phyloP scores from a whole-genome alignment of 2,888 invertebrate species.

The Andrena dorsata region DNA sequence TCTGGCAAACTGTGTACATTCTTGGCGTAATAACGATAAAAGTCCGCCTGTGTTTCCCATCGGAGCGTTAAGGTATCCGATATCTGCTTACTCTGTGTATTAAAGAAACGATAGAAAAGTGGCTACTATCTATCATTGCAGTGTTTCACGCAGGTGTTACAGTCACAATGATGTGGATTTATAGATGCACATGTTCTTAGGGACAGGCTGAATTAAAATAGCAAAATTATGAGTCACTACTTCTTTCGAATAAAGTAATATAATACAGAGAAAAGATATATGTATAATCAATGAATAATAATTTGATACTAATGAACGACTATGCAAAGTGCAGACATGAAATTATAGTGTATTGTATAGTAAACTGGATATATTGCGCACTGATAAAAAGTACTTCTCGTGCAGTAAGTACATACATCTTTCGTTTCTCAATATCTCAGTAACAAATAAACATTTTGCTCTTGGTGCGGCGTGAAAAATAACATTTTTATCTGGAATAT shows the following conservation, averaged over 20 bases:
- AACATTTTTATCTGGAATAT: constrained; percentile 21
- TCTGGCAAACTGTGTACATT: constrained; percentile 8
- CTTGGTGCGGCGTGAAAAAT: background rate
- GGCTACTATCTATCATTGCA: background rate
- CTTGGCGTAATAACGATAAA: constrained; percentile 28
- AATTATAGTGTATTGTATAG: background rate
- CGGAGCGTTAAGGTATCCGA: background rate
- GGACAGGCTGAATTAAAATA: background rate
- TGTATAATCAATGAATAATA: background rate
- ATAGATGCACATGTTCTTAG: constrained; percentile 9
- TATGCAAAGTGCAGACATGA: background rate
- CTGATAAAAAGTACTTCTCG: background rate
- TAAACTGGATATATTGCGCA: background rate
- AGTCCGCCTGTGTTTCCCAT: constrained; percentile 8
- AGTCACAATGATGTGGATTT: constrained; percentile 19
- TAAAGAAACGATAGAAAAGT: constrained; percentile 10
- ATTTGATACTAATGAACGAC: background rate
- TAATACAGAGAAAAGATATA: background rate
- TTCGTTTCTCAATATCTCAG: background rate
- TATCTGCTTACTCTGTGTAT: constrained; percentile 24
- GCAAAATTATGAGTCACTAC: background rate
- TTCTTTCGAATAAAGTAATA: background rate
- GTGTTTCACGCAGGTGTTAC: constrained; percentile 12
- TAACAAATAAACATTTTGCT: background rate
- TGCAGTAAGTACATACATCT: background rate